Base-by-base conservation (phyloP, 2,113 vertebrate genomes). In the Cheirogaleus medius region DNA sequence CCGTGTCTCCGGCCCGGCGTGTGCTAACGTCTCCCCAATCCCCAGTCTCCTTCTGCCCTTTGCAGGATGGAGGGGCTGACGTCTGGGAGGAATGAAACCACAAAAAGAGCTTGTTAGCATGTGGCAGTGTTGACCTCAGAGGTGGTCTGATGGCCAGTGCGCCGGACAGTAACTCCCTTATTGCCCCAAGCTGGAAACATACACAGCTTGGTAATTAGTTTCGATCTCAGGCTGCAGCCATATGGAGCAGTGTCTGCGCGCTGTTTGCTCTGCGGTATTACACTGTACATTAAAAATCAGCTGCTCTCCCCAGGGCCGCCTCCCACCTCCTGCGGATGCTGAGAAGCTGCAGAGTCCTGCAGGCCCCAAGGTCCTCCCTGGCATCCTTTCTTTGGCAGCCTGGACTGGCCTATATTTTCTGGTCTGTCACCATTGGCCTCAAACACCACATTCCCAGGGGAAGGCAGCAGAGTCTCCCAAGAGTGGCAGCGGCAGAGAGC, bases 321-420 rank as follows among this genome's bases (percentile, higher is more conserved):
- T 78, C 54, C 39, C 0, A 0, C 91, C 89, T 86, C 37, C 13
- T 21, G 18, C 25, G 6, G 63, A 64, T 44, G 8, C 12, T 0
- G 1, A 27, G 60, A 77, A 47, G 74, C 90, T 21, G 68, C 64
- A 0, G 8, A 29, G 69, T 10, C 63, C 39, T 42, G 11, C 42
- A 58, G 42, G 60, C 8, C 42, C 60, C 29, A 20, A 58, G 47
- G 25, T 27, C 66, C 73, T 80, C 80, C 37, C 49, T n/a, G 73
- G 64, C 27, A 17, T 60, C 49, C n/a, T 80, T 52, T 52, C 32
- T 80, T 73, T 52, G 49, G 52, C 68, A 21, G 29, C 37, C 8
- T 34, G 58, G 32, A 68, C 71, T 80, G 74, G 74, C 76, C 95
- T 90, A 29, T 29, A 37, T 39, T 81, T 91, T 49, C 58, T 94